Evolutionary conservation across 1,140 invertebrate genomes (phyloP).

Genomic region (Drosophila mauritiana): DNA sequence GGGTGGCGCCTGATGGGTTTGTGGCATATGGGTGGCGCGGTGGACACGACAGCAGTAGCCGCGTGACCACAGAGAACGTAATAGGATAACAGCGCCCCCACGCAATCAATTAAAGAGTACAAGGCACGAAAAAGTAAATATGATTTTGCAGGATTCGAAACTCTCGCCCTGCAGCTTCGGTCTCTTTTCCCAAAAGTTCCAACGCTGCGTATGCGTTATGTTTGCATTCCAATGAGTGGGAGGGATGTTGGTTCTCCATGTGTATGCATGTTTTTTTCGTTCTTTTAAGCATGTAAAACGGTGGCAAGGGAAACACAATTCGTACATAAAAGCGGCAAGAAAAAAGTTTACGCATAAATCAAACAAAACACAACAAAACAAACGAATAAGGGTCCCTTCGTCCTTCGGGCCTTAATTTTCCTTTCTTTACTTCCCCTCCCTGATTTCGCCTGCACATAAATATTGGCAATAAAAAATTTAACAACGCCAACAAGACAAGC

Average conservation of each 20-base stretch:
- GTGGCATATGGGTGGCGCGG: too few relatives aligned
- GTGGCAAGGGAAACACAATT: conserved; percentile 1
- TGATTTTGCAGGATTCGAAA: conserved; percentile 2
- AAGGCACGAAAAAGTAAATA: conserved; percentile 30
- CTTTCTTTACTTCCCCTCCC: not conserved
- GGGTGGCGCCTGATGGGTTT: not conserved
- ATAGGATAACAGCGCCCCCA: conserved; percentile 42
- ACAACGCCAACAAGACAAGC: conserved; percentile 52
- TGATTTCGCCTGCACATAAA: conserved; percentile 61
- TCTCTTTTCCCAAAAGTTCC: conserved; percentile 15
- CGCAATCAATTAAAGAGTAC: conserved; percentile 39
- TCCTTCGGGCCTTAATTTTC: not conserved
- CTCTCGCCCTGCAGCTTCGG: conserved; percentile 12
- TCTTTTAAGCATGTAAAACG: not conserved
- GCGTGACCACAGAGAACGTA: conserved; percentile 40
- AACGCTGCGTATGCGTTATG: conserved; percentile 58
- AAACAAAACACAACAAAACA: conserved; percentile 22
- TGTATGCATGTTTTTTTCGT: not conserved
- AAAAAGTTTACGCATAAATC: conserved; percentile 76
- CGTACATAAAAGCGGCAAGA: conserved; percentile 45
- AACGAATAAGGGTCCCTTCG: conserved; percentile 4
- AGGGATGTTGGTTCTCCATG: too few relatives aligned
- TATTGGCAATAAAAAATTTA: conserved; percentile 73
- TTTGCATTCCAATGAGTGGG: conserved; percentile 39
- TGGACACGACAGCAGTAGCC: conserved; percentile 1